Evolutionary conservation across 1,140 invertebrate species (phyloP).

Genomic region (Saccostrea echinata): DNA sequence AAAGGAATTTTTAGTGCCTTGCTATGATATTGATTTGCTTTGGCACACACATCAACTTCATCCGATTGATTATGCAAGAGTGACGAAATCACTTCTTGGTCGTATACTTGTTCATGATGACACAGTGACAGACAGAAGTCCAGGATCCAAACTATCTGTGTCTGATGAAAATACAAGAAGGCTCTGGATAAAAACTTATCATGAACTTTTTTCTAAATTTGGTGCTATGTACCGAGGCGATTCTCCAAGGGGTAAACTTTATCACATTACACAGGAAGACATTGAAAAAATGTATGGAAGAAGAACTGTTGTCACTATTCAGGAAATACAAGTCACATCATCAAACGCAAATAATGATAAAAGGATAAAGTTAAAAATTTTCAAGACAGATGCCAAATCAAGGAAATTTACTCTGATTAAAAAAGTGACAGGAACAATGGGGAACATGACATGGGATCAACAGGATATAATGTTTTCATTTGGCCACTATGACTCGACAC

Average conservation of each 20-base stretch:
- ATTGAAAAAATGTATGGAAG: constrained; percentile 1
- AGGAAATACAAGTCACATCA: neutral
- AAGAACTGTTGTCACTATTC: constrained; percentile 2
- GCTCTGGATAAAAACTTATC: constrained; percentile 57
- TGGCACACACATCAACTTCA: constrained; percentile 80
- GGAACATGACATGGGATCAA: neutral
- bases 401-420: neutral
- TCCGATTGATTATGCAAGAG: constrained; percentile 72
- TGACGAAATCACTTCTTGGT: constrained; percentile 77
- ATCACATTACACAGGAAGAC: constrained; percentile 23
- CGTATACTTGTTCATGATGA: constrained; percentile 77
- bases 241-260: constrained; percentile 60
- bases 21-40: constrained; percentile 80
- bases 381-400: neutral
- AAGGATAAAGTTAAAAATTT: constrained; percentile 53
- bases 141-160: constrained; percentile 72
- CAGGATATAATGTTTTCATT: neutral
- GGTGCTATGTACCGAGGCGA: constrained; percentile 70
- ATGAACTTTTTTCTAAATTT: constrained; percentile 56
- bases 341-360: constrained; percentile 38
- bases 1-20: constrained; percentile 79
- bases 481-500: neutral
- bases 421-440: neutral
- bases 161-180: constrained; percentile 55
- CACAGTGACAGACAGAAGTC: constrained; percentile 76